Evolutionary conservation across 2,888 invertebrate species (phyloP), one percentile per base, ranked within the genome.

Genomic region (Unio delphinus): DNA sequence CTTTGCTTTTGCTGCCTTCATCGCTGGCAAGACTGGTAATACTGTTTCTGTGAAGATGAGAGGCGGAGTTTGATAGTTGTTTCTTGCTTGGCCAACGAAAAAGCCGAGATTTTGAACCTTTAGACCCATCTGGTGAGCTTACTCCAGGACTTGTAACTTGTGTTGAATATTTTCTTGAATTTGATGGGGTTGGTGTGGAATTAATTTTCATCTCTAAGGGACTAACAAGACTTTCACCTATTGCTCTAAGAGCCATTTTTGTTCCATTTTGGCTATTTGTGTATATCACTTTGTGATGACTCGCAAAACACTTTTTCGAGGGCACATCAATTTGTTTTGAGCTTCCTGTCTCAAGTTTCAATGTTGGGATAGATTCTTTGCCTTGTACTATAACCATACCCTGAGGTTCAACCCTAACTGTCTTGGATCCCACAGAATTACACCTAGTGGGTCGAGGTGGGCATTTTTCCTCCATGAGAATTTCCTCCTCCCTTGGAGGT

Each of bases 81-180:
- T 88, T 89, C 62, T 89, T 86, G 71, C 88, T 89, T 26, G 90
- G 88, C 85, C 90, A 90, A 15, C 87, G 85, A 77, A 90, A 90
- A n/a, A 88, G 73, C 63, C 72, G 73, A 26, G 80, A 68, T 66
- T 74, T 79, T 23, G 75, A 72, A 59, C 72, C 73, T 73, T 70
- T 70, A 20, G 63, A 64, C 65, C 28, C 60, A 61, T 34, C 26
- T 56, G 26, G 56, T 61, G 30, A 60, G 56, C 62, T 73, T 64
- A 65, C 61, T 62, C 20, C 62, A 61, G 63, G 30, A 55, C 55
- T 18, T 63, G 63, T 23, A 30, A 54, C 20, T 62, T 45, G 45
- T 62, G 62, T 20, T 34, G 62, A 54, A 54, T 45, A n/a, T 62
- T 45, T 62, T 62, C 45, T 23, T 18, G 75, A 71, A 28, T 75